phyloP scores from a whole-genome alignment of 2,113 vertebrate species.

The Chroicocephalus ridibundus region DNA sequence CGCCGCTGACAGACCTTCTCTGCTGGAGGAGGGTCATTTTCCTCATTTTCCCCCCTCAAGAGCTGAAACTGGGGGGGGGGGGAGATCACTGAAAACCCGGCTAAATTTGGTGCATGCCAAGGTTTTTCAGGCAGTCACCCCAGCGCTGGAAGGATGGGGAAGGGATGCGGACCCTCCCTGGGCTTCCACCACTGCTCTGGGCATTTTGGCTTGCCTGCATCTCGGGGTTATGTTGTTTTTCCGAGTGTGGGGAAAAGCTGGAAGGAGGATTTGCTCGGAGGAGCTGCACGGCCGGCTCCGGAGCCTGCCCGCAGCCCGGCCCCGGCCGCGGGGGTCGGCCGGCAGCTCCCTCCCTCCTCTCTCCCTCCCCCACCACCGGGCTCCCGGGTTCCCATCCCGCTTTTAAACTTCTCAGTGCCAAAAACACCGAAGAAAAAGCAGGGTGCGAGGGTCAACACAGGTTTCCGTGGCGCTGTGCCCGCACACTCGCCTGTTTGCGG shows the following conservation, averaged over 20 bases:
- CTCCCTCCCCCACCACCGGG: not conserved
- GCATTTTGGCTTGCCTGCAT: not conserved
- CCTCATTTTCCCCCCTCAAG: not conserved
- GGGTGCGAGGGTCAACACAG: not conserved
- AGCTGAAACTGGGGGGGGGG: not conserved
- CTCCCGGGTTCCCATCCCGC: not conserved
- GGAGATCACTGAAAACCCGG: not conserved
- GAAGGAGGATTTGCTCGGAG: not conserved
- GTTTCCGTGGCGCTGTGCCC: not conserved
- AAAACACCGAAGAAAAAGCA: not conserved
- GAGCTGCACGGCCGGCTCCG: not conserved
- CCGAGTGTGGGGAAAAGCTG: not conserved
- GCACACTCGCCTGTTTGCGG: not conserved
- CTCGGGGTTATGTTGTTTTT: not conserved
- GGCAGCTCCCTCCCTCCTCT: not conserved
- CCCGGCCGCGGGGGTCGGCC: not conserved
- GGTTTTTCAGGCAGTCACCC: not conserved
- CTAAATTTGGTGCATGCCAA: not conserved
- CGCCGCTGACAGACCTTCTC: not conserved
- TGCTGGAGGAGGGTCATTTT: not conserved
- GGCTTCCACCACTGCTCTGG: not conserved
- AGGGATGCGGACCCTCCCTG: not conserved
- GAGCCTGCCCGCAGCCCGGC: not conserved
- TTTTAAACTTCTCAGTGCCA: not conserved
- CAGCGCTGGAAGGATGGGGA: not conserved